Evolutionary conservation across 1,140 invertebrate species (phyloP).

Genomic region (Hylaeus anthracinus): DNA sequence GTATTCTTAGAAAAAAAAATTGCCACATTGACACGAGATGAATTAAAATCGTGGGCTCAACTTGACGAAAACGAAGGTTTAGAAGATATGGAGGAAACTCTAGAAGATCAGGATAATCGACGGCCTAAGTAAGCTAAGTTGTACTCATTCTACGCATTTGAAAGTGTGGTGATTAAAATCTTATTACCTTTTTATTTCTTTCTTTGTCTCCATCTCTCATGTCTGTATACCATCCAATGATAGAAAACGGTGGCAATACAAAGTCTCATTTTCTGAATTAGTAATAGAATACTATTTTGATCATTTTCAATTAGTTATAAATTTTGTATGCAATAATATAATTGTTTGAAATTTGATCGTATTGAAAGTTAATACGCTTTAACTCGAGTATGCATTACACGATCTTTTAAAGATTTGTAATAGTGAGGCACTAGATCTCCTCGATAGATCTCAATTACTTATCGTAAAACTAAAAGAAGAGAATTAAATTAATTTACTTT

Average conservation of each 20-base stretch:
- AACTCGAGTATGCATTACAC: not conserved
- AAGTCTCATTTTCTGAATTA: not conserved
- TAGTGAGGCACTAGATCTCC: not conserved
- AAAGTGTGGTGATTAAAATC: slow-evolving; percentile 48
- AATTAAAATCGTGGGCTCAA: slow-evolving; percentile 85
- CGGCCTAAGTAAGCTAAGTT: slow-evolving; percentile 76
- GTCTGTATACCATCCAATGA: slow-evolving; percentile 14
- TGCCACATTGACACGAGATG: slow-evolving; percentile 87
- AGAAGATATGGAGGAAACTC: slow-evolving; percentile 78
- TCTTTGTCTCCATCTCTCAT: slow-evolving; percentile 26
- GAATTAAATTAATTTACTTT: slow-evolving; percentile 9
- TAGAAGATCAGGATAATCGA: slow-evolving; percentile 73
- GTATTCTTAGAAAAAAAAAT: slow-evolving; percentile 87
- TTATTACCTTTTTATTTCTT: slow-evolving; percentile 41
- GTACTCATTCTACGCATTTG: slow-evolving; percentile 54
- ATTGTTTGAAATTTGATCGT: not conserved
- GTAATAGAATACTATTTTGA: not conserved
- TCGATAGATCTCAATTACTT: slow-evolving; percentile 2
- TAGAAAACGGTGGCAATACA: not conserved
- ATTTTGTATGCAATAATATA: not conserved
- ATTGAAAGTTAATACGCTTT: not conserved
- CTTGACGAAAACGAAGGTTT: slow-evolving; percentile 83
- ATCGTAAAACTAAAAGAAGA: not conserved
- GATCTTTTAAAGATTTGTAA: not conserved
- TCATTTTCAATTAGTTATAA: not conserved